Conservation (phyloP, 2,888 invertebrate species). For the Tromatobia lineatoria region DNA sequence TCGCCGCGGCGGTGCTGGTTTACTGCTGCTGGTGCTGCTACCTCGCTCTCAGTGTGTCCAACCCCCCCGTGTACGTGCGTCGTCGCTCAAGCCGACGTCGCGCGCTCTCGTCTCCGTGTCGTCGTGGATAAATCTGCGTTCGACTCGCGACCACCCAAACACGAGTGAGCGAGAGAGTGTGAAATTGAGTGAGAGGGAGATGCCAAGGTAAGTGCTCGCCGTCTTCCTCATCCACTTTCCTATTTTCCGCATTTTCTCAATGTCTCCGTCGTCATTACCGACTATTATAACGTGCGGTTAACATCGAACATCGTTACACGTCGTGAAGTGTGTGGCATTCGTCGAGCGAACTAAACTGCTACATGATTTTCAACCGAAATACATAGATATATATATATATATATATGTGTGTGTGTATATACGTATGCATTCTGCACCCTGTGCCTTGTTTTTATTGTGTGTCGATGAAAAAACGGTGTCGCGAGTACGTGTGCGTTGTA, state of each 20-base stretch:
- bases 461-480: background rate
- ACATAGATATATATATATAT: background rate
- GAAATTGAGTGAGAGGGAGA: conserved; percentile 68
- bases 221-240: conserved; percentile 49
- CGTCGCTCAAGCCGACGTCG: conserved; percentile 62
- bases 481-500: background rate
- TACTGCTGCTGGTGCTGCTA: conserved; percentile 49
- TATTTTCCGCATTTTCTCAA: conserved; percentile 23
- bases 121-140: conserved; percentile 56
- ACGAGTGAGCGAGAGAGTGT: conserved; percentile 21
- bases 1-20: conserved; percentile 70
- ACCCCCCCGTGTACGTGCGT: conserved; percentile 68
- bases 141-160: conserved; percentile 46
- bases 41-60: conserved; percentile 68
- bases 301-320: background rate
- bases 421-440: background rate
- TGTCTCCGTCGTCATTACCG: conserved; percentile 29
- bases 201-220: conserved; percentile 81
- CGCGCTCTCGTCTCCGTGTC: conserved; percentile 57
- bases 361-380: background rate
- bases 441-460: background rate
- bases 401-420: background rate
- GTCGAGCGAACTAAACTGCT: background rate
- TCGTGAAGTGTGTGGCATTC: conserved; percentile 1
- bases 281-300: background rate